Percentiles rank a stretch among this genome's conserved stretches.
Conservation (phyloP, 2,888 invertebrate genomes). For the Nomada goodeniana region DNA sequence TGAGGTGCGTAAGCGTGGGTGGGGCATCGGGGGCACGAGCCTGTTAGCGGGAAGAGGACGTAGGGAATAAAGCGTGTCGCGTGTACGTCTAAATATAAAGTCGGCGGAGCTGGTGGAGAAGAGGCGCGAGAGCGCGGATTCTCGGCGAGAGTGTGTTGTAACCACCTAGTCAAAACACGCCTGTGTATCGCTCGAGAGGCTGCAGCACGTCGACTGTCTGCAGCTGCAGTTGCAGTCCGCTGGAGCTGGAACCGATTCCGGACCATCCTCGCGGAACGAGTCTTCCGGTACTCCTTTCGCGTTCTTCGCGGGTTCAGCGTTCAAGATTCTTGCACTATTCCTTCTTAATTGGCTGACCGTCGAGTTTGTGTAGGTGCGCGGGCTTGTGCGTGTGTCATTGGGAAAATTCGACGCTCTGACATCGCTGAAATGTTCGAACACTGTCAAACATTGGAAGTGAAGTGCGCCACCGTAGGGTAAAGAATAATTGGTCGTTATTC, state of each 20-base stretch:
- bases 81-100: slow-evolving; percentile 76
- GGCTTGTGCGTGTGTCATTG: too few species aligned
- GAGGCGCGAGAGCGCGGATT: slow-evolving; percentile 45
- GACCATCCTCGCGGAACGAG: neutral
- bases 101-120: slow-evolving; percentile 50
- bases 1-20: slow-evolving; percentile 30
- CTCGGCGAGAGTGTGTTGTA: slow-evolving; percentile 40
- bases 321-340: neutral
- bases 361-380: neutral
- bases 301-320: neutral
- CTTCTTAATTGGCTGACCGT: neutral
- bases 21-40: slow-evolving; percentile 24
- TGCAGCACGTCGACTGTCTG: neutral
- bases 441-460: too few species aligned
- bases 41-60: slow-evolving; percentile 49
- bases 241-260: slow-evolving; percentile 2
- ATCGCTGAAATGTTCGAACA: too few species aligned
- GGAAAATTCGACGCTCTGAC: neutral
- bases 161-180: slow-evolving; percentile 66
- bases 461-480: slow-evolving; percentile 11
- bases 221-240: neutral
- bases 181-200: slow-evolving; percentile 26
- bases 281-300: neutral
- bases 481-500: neutral
- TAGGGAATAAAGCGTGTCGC: slow-evolving; percentile 64